Conservation (phyloP, 2,113 vertebrate genomes). For the Pogonocichla stellata region DNA sequence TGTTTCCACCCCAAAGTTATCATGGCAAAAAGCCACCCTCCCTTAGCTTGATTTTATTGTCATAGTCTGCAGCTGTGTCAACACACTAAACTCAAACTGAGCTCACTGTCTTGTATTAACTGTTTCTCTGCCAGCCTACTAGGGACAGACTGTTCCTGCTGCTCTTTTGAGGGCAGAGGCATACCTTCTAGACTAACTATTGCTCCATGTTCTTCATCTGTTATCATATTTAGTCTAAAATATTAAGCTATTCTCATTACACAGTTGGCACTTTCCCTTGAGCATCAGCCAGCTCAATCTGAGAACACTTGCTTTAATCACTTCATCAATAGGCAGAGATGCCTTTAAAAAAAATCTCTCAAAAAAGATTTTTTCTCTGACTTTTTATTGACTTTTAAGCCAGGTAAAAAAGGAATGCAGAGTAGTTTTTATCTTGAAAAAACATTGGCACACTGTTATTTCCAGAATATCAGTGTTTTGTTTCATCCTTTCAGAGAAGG, state of each 20-base stretch:
- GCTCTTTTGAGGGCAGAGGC: not conserved
- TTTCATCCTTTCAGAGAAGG: not conserved
- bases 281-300: not conserved
- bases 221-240: not conserved
- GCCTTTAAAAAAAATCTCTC: not conserved
- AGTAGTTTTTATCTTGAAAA: not conserved
- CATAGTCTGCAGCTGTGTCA: constrained; percentile 19
- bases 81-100: not conserved
- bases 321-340: not conserved
- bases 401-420: not conserved
- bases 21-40: not conserved
- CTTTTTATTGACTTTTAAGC: not conserved
- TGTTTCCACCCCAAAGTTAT: not conserved
- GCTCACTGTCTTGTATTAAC: not conserved
- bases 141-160: not conserved
- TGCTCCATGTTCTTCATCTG: not conserved
- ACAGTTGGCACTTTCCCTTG: not conserved
- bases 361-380: not conserved
- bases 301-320: not conserved
- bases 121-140: not conserved
- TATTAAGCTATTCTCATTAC: not conserved
- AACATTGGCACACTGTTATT: not conserved
- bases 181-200: not conserved
- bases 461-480: not conserved
- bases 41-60: not conserved